These are phyloP conservation scores for Phrynosoma blainvillii DNA, from an alignment of 2,113 vertebrate genomes.

Conservation along the genomic window DNA sequence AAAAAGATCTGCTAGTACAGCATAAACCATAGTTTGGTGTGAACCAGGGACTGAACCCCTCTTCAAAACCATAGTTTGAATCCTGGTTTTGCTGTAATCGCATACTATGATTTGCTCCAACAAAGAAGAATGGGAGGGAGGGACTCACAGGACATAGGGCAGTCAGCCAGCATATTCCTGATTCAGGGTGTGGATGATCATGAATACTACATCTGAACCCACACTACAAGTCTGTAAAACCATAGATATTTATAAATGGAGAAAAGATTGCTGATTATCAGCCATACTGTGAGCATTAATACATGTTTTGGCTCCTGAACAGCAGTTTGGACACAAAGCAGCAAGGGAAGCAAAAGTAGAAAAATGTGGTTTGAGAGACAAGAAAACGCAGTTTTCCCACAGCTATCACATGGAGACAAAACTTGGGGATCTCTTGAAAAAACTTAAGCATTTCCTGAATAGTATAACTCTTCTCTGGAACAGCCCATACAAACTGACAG, in stretches of 20 bases:
- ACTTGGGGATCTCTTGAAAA: background rate
- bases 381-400: background rate
- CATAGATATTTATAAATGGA: background rate
- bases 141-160: background rate
- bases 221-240: background rate
- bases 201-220: background rate
- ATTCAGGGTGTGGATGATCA: background rate
- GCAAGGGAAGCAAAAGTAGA: background rate
- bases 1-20: background rate
- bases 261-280: too few species aligned
- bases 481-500: background rate
- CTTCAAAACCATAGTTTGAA: background rate
- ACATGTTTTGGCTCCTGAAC: background rate
- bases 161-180: background rate
- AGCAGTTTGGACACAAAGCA: background rate
- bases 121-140: background rate
- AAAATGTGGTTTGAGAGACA: background rate
- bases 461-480: background rate
- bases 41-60: background rate
- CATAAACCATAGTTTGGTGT: background rate
- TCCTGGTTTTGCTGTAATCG: background rate
- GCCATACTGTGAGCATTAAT: background rate
- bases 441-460: background rate
- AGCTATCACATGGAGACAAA: background rate
- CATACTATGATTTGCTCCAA: background rate